These are phyloP conservation scores for Ophion ventricosus DNA, from an alignment of 2,888 invertebrate genomes.

Conservation along the genomic window DNA sequence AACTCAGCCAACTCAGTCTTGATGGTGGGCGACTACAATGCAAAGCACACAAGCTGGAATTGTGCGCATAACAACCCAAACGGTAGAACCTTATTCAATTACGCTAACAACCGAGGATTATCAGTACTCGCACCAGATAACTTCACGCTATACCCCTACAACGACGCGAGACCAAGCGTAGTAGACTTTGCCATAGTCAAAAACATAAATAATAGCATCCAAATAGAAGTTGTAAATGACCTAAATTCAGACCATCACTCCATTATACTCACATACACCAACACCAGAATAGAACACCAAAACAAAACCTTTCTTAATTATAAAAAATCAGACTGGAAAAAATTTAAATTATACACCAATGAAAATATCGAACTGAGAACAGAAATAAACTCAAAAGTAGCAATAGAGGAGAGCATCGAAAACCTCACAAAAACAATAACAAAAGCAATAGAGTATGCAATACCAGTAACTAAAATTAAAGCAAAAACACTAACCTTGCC, in stretches of 20 bases:
- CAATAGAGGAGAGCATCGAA: not conserved
- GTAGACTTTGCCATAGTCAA: not conserved
- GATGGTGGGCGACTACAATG: not conserved
- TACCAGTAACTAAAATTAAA: not conserved
- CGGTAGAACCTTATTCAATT: not conserved
- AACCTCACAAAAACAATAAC: not conserved
- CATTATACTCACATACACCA: not conserved
- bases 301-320: not conserved
- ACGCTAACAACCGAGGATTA: not conserved
- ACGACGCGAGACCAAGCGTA: not conserved
- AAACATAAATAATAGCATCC: not conserved
- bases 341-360: not conserved
- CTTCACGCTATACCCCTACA: not conserved
- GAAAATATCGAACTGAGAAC: not conserved
- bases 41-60: not conserved
- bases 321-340: conserved; percentile 27
- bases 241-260: conserved; percentile 21
- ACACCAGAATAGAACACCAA: not conserved
- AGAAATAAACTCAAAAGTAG: not conserved
- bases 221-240: not conserved
- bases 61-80: not conserved
- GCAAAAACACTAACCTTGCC: not conserved
- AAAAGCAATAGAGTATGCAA: not conserved
- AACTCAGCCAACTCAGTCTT: not conserved
- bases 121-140: not conserved